Evolutionary conservation across 2,113 vertebrate species (phyloP).

Genomic region (Rhinolophus ferrumequinum): DNA sequence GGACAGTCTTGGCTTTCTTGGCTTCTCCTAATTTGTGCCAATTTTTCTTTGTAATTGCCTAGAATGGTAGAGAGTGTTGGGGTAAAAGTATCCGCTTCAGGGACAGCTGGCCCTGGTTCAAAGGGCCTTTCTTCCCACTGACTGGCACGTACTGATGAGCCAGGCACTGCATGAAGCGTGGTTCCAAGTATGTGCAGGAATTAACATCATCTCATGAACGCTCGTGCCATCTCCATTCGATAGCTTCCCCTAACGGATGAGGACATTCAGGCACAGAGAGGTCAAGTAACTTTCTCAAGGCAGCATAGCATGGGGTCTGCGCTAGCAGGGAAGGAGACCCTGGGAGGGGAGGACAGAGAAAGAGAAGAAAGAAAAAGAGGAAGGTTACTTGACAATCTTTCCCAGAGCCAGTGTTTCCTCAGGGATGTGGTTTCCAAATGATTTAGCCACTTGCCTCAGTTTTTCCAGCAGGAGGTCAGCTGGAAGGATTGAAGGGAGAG

Average conservation of each 20-base stretch:
- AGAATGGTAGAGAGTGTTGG: background rate
- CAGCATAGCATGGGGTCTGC: background rate
- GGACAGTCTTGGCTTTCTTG: background rate
- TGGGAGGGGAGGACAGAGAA: background rate
- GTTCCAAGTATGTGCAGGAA: background rate
- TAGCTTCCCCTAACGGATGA: background rate
- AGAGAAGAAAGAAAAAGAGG: background rate
- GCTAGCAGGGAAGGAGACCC: background rate
- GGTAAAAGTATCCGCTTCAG: background rate
- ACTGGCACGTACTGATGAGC: background rate
- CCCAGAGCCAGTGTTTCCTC: background rate
- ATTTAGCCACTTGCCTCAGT: background rate
- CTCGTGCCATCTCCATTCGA: background rate
- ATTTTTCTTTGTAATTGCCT: constrained; percentile 2
- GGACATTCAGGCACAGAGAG: background rate
- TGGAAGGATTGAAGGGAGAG: background rate
- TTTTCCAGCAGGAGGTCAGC: background rate
- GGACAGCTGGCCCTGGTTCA: background rate
- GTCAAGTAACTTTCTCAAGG: background rate
- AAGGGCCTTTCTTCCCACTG: background rate
- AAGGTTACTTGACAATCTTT: background rate
- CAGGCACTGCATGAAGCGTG: background rate
- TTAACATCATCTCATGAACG: background rate
- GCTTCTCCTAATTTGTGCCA: background rate
- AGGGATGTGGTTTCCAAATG: background rate